Conservation (phyloP, 2,888 invertebrate species). For the Dynastes grantii region DNA sequence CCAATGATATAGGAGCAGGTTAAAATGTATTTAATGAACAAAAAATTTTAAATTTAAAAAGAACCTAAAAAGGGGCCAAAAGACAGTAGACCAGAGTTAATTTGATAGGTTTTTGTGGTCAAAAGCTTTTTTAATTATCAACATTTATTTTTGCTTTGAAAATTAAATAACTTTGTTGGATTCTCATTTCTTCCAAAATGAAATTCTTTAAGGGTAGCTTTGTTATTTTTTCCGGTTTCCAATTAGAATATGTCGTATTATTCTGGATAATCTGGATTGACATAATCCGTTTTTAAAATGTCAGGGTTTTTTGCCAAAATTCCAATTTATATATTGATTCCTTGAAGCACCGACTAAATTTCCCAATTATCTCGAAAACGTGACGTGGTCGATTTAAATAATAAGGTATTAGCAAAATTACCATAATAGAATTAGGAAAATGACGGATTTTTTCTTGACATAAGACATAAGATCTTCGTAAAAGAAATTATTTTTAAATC, state of each 20-base stretch:
- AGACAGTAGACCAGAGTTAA: too few relatives aligned
- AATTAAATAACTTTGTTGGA: constrained; percentile 19
- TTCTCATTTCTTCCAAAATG: constrained; percentile 18
- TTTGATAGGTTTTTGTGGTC: too few relatives aligned
- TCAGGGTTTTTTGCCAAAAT: background rate
- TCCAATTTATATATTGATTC: background rate
- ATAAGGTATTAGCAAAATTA: constrained; percentile 35
- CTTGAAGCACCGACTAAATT: background rate
- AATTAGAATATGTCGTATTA: background rate
- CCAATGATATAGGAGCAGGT: background rate
- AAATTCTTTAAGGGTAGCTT: constrained; percentile 8
- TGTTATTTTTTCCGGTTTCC: background rate
- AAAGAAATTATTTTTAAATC: too few relatives aligned
- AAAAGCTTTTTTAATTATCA: background rate
- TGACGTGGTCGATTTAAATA: constrained; percentile 8
- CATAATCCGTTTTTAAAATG: background rate
- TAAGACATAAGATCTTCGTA: background rate
- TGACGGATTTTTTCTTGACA: constrained; percentile 14
- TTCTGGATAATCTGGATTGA: background rate
- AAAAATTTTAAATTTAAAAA: too few relatives aligned
- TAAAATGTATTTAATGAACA: background rate
- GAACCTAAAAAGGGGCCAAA: too few relatives aligned
- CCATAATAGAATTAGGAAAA: constrained; percentile 20
- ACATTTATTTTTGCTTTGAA: constrained; percentile 7
- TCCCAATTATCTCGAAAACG: background rate